A percentile compares a stretch with the other conserved stretches of the same genome.
Conservation (phyloP, 2,113 vertebrate genomes). For the Heptranchias perlo region DNA sequence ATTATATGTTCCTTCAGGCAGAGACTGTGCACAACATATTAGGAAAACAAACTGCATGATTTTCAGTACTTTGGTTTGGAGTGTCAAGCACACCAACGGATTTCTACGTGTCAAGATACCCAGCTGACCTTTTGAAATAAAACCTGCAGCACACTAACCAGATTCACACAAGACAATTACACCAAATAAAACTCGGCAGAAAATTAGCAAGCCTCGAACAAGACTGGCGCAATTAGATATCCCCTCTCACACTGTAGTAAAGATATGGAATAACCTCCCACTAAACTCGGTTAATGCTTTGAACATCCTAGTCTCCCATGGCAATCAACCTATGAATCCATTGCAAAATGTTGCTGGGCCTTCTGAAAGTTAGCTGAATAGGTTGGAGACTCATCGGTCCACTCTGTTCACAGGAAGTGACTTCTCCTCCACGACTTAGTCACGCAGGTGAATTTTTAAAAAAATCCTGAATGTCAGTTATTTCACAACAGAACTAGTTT, state of each 20-base stretch:
- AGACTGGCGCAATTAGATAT: neutral
- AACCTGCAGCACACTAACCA: neutral
- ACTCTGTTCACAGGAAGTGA: neutral
- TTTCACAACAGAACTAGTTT: neutral
- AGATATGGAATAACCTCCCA: neutral
- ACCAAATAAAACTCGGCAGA: neutral
- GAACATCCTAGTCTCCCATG: neutral
- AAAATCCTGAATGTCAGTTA: neutral
- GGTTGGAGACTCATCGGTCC: neutral
- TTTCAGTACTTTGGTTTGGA: neutral
- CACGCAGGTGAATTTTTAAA: neutral
- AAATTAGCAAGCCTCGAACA: neutral
- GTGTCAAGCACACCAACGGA: neutral
- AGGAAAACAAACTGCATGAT: no score
- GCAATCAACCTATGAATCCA: neutral
- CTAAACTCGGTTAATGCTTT: neutral
- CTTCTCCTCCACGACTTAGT: neutral
- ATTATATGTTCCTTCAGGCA: no score
- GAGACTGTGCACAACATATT: no score
- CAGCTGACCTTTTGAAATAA: neutral
- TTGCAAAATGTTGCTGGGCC: neutral
- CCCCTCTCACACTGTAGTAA: neutral
- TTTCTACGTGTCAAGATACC: neutral
- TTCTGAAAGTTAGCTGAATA: neutral
- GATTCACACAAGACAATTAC: neutral